Evolutionary conservation across 2,888 invertebrate genomes (phyloP).

Genomic region (Troilus luridus): DNA sequence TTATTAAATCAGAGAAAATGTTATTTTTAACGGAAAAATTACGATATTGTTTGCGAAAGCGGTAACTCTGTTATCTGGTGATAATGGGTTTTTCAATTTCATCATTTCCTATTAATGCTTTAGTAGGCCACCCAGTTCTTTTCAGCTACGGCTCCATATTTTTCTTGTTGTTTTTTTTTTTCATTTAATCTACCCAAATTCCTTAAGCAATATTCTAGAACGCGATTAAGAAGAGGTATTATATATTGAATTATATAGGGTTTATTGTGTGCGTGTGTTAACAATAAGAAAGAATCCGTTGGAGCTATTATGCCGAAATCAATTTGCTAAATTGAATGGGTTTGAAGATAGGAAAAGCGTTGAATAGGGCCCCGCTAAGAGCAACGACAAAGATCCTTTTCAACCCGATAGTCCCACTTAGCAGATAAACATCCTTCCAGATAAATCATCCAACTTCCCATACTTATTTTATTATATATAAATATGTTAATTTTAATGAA

Average conservation of each 20-base stretch:
- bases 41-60: neutral
- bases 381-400: neutral
- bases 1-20: neutral
- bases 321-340: constrained; percentile 43
- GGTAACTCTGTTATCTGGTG: neutral
- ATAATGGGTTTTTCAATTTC: constrained; percentile 7
- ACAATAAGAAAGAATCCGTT: constrained; percentile 19
- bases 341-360: constrained; percentile 19
- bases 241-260: neutral
- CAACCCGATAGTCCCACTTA: neutral
- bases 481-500: neutral
- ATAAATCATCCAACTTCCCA: neutral
- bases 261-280: constrained; percentile 30
- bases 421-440: neutral
- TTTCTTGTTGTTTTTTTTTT: neutral
- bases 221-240: neutral
- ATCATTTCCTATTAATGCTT: neutral
- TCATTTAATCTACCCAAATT: neutral
- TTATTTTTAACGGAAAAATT: neutral
- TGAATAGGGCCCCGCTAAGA: constrained; percentile 31
- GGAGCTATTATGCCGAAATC: constrained; percentile 28
- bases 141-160: neutral
- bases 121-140: constrained; percentile 34
- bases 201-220: constrained; percentile 7
- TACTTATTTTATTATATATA: neutral